Conservation (phyloP, 1,140 invertebrate species). For the Calephelis virginiensis region DNA sequence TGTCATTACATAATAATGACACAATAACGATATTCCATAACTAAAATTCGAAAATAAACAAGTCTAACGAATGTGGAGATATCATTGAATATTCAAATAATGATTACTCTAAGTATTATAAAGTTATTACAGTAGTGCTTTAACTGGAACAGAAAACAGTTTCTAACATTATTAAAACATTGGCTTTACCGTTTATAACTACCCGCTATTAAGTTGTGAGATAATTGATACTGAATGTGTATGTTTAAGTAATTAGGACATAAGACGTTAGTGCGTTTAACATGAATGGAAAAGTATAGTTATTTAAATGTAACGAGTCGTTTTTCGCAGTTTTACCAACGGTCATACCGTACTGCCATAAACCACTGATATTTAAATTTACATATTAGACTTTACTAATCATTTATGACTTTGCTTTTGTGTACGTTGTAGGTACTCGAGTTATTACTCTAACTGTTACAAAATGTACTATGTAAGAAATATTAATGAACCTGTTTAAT, state of each 20-base stretch:
- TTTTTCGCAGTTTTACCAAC: too few relatives aligned
- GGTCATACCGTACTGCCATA: too few relatives aligned
- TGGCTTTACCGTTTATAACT: slow-evolving; percentile 4
- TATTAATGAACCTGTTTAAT: too few relatives aligned
- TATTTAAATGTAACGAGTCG: not conserved
- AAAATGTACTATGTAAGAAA: too few relatives aligned
- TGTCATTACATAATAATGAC: too few relatives aligned
- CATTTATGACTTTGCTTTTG: too few relatives aligned
- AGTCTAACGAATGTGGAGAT: not conserved
- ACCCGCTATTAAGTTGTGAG: slow-evolving; percentile 5
- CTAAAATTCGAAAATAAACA: not conserved
- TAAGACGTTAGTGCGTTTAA: not conserved
- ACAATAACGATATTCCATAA: not conserved
- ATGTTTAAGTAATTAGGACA: not conserved
- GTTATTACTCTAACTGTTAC: too few relatives aligned
- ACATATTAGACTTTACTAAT: too few relatives aligned
- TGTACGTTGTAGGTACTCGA: too few relatives aligned
- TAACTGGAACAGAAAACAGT: slow-evolving; percentile 13
- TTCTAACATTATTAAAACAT: slow-evolving; percentile 8
- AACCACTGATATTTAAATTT: too few relatives aligned
- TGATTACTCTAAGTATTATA: not conserved
- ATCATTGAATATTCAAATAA: not conserved
- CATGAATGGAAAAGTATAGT: not conserved
- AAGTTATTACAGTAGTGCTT: not conserved
- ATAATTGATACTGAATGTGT: not conserved